Conservation (phyloP, 2,888 invertebrate species). For the Cataglyphis altisquamis region DNA sequence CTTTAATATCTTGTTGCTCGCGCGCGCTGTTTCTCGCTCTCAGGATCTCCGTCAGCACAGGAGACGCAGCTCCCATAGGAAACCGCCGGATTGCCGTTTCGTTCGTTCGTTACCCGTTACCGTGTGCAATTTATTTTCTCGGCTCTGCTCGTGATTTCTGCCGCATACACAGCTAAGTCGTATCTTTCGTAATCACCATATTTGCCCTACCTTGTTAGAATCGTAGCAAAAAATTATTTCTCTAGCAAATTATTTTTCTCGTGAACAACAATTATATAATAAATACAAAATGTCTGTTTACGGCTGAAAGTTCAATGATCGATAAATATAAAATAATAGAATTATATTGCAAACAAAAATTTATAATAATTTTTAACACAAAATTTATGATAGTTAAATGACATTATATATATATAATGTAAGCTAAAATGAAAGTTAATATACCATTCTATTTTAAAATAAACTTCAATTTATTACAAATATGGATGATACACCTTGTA, state of each 20-base stretch:
- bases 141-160: conserved; percentile 68
- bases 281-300: not conserved
- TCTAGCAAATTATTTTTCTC: conserved; percentile 2
- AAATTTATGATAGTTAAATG: not conserved
- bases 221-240: conserved; percentile 30
- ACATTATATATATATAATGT: not conserved
- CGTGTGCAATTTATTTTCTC: conserved; percentile 71
- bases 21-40: conserved; percentile 55
- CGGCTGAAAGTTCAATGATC: not conserved
- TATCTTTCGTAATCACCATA: conserved; percentile 59
- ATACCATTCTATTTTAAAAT: too few species aligned
- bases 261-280: conserved; percentile 1
- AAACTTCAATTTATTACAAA: not conserved
- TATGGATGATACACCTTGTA: not conserved
- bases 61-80: conserved; percentile 35
- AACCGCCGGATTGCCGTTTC: conserved; percentile 46
- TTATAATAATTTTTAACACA: not conserved
- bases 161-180: conserved; percentile 59
- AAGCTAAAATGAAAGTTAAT: not conserved
- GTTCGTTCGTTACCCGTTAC: conserved; percentile 61
- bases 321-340: not conserved
- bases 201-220: conserved; percentile 44
- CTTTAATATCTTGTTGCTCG: conserved; percentile 72
- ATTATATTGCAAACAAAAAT: not conserved
- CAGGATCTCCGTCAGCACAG: conserved; percentile 28